Base-by-base conservation (phyloP, 2,888 invertebrate genomes). In the Synanthedon tipuliformis region DNA sequence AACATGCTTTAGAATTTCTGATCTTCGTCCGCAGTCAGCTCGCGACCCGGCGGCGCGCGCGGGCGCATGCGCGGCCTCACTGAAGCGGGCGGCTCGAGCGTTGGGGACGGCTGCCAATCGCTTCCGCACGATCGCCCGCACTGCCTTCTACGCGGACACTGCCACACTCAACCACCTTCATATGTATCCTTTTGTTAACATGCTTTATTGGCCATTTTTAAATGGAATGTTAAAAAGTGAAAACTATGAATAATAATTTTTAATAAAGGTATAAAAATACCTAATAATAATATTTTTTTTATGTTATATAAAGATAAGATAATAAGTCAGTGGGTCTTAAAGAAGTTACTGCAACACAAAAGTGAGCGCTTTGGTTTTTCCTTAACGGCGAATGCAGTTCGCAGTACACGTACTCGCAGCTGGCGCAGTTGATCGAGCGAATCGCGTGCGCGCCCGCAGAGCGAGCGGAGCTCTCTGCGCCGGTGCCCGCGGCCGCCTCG, bases 371-470 rank as follows among this genome's bases (percentile, higher is more conserved):
- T 40, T 16, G 51, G 8, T 10, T 34, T 0, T 2, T 8, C n/a
- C 34, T 34, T 8, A 34, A 34, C 34, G 10, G 8, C 11, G 13
- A 13, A 3, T n/a, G 48, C 69, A 94, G 94, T 63, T 88, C 94
- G 40, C 94, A 95, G 69, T 93, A 95, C 80, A 92, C 93, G 59
- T 95, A 95, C 75, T 88, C 91, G 40, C 85, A 95, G 52, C 84
- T 95, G 69, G 93, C 93, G 0, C 91, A 92, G 59, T 92, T 93
- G 59, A 89, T 95, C 8, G 94, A 95, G 65, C 89, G 91, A 52
- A 89, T 94, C 54, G 92, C 93, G 7, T 88, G 89, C 0, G 82
- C 82, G 54, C 77, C 73, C 48, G 82, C 81, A 50, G 63, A 69
- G 4, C 64, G 69, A 0, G 53, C 66, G 0, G 83, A 88, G n/a